phyloP scores from a whole-genome alignment of 37 sponge, comb jelly and placozoan species.

The Eunapius fragilis region DNA sequence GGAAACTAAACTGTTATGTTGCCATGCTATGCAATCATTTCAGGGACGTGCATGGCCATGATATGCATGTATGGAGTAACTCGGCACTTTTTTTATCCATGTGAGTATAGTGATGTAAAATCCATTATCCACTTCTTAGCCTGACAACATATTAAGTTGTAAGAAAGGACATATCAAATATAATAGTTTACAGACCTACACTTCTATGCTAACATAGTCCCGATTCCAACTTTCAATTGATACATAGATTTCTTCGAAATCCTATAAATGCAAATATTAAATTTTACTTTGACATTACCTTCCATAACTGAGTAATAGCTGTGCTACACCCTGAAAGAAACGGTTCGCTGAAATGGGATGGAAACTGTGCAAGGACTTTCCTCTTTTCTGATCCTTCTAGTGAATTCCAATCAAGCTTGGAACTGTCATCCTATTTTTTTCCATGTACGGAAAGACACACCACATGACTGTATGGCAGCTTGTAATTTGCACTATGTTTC shows the following conservation, averaged over 20 bases:
- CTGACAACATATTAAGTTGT: background rate
- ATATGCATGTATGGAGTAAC: slow-evolving; percentile 39
- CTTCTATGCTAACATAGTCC: background rate
- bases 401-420: slow-evolving; percentile 3
- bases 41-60: slow-evolving; percentile 35
- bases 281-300: background rate
- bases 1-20: slow-evolving; percentile 2
- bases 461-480: background rate
- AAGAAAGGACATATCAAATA: background rate
- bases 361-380: slow-evolving; percentile 1
- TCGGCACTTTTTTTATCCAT: background rate
- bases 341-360: background rate
- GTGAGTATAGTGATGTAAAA: background rate
- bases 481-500: background rate
- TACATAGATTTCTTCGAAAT: background rate
- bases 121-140: background rate
- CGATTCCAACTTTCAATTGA: background rate
- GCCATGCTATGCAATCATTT: slow-evolving; percentile 19
- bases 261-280: background rate
- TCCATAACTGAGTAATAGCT: slow-evolving; percentile 2
- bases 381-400: slow-evolving; percentile 4
- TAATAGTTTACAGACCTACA: background rate
- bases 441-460: slow-evolving; percentile 5
- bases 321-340: background rate
- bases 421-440: background rate